phyloP scores from a whole-genome alignment of 2,113 vertebrate genomes.

The pig (Sus scrofa) region DNA sequence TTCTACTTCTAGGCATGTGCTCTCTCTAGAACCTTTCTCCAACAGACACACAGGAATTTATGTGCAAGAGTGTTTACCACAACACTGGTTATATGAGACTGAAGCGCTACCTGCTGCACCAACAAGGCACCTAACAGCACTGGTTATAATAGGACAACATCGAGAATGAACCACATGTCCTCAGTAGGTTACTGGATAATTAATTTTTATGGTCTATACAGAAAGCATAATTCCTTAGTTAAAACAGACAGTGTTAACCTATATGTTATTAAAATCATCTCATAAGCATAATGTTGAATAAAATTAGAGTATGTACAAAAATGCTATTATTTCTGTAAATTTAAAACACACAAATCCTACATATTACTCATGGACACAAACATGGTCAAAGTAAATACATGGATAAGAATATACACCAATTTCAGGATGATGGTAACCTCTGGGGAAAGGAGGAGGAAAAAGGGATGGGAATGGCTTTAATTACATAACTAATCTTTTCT shows the following conservation, averaged over 20 bases:
- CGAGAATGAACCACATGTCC: not conserved
- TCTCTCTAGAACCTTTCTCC: not conserved
- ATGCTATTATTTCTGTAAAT: not conserved
- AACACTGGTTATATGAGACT: not conserved
- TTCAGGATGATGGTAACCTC: not conserved
- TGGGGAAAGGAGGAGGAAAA: not conserved
- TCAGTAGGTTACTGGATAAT: not conserved
- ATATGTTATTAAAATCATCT: not conserved
- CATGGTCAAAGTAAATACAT: not conserved
- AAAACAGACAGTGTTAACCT: not conserved
- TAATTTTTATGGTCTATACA: not conserved
- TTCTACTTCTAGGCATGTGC: not conserved
- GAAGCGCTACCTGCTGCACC: too few relatives aligned
- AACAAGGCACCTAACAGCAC: too few relatives aligned
- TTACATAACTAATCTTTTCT: not conserved
- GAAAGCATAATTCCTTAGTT: not conserved
- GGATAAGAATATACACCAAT: not conserved
- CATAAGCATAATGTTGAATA: not conserved
- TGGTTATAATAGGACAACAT: not conserved
- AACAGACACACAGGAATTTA: not conserved
- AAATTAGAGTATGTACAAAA: not conserved
- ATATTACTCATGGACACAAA: not conserved
- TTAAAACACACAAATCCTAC: not conserved
- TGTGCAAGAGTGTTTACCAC: not conserved
- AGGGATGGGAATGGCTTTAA: not conserved